Evolutionary conservation across 2,113 vertebrate species (phyloP).

Genomic region (Saguinus midas): DNA sequence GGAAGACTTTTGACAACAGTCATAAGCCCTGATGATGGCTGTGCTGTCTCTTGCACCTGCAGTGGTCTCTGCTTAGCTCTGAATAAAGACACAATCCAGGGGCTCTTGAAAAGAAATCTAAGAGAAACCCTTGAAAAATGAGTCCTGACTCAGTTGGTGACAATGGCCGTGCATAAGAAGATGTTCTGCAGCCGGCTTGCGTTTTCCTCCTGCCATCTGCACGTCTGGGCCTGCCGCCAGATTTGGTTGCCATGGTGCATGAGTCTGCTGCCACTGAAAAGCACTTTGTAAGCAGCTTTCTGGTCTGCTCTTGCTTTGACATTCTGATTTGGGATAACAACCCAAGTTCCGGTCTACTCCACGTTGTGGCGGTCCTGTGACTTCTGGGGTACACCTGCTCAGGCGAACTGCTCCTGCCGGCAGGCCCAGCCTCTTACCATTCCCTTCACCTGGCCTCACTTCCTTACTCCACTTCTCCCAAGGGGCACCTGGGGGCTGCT

Average conservation of each 20-base stretch:
- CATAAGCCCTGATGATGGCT: not conserved
- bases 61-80: not conserved
- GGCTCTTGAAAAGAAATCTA: slow-evolving; percentile 51
- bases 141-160: not conserved
- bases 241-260: not conserved
- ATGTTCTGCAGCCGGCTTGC: not conserved
- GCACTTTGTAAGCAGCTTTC: slow-evolving; percentile 25
- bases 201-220: slow-evolving; percentile 10
- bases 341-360: not conserved
- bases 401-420: accelerated
- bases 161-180: not conserved
- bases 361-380: not conserved
- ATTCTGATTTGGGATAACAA: not conserved
- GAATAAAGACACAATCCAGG: slow-evolving; percentile 46
- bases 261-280: not conserved
- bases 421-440: accelerated
- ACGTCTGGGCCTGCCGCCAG: not conserved
- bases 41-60: slow-evolving; percentile 8
- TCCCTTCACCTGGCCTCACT: accelerated
- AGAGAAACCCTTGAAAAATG: slow-evolving; percentile 44
- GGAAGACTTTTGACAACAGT: not conserved
- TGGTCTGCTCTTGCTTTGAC: not conserved
- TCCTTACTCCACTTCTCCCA: not conserved
- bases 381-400: not conserved
- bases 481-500: no score